Base-by-base conservation (phyloP, 2,888 invertebrate species). In the Rhingia campestris region DNA sequence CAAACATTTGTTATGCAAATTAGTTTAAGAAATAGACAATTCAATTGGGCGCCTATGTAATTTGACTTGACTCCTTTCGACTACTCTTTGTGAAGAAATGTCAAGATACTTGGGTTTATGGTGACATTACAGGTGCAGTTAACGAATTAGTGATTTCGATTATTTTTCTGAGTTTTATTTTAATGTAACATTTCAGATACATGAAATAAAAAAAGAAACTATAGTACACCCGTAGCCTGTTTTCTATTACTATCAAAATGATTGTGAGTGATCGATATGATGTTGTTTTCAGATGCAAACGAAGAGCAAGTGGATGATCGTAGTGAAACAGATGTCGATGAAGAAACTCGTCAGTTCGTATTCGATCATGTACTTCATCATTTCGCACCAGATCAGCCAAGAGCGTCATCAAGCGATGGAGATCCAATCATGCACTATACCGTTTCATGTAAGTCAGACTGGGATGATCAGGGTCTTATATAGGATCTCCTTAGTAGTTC, bases 221-320 rank as follows among this genome's bases (percentile, higher is more conserved):
- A n/a, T 22, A 22, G 39, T 43, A 53, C 10, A 54, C 14, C 4
- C 3, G 2, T 58, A 51, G 9, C 14, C 14, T 14, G 35, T 54
- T 61, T 45, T 66, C 49, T 86, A 33, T 1, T 3, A 9, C 1
- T 41, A 10, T 41, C 10, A 9, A 41, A 9, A 41, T 41, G 7
- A 41, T 41, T 9, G 10, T 41, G 6, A 9, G 3, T 41, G 41
- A 41, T 41, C 41, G 6, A 41, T 41, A 41, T 2, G 41, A 9
- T 41, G 41, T 41, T 41, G 41, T 33, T 6, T 12, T 6, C 39
- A 43, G 92, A 92, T 76, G 92, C 90, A 53, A 92, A 91, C 73
- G 92, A 92, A 81, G 92, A 92, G 30, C 91, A 91, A 80, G 89
- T 87, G 7, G 91, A 91, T 73, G 91, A 91, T 81, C 90, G 90